Evolutionary conservation across 2,888 invertebrate species (phyloP).

Genomic region (Diaprepes abbreviatus): DNA sequence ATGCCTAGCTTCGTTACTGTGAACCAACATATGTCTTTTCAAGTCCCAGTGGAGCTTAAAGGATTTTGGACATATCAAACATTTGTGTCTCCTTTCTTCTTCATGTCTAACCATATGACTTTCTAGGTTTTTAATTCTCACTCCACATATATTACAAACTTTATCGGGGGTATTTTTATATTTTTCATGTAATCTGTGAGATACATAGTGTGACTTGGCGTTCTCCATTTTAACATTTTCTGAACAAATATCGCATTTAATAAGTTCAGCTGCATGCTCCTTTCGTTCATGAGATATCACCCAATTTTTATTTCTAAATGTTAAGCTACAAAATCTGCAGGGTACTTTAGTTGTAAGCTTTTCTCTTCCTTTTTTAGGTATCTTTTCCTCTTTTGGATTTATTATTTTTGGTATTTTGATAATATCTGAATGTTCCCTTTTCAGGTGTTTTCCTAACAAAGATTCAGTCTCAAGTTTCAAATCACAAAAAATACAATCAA

Average conservation of each 20-base stretch:
- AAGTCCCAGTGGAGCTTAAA: conserved; percentile 56
- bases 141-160: conserved; percentile 39
- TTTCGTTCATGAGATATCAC: conserved; percentile 41
- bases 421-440: conserved; percentile 5
- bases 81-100: conserved; percentile 57
- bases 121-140: conserved; percentile 59
- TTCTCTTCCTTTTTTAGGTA: background rate
- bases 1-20: conserved; percentile 63
- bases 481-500: conserved; percentile 65
- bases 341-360: conserved; percentile 19
- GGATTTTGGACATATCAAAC: conserved; percentile 44
- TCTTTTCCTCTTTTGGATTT: background rate
- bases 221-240: conserved; percentile 31
- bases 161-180: conserved; percentile 35
- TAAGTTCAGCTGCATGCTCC: conserved; percentile 28
- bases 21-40: conserved; percentile 67
- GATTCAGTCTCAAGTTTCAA: conserved; percentile 59
- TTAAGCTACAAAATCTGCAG: conserved; percentile 34
- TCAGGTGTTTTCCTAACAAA: conserved; percentile 15
- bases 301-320: conserved; percentile 43
- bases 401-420: conserved; percentile 8
- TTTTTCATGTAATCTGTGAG: conserved; percentile 35
- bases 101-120: conserved; percentile 59
- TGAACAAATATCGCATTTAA: conserved; percentile 34
- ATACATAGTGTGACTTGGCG: conserved; percentile 29